Evolutionary conservation across 2,797 vertebrate genomes (phyloP).

Genomic region (Spondyliosoma cantharus): DNA sequence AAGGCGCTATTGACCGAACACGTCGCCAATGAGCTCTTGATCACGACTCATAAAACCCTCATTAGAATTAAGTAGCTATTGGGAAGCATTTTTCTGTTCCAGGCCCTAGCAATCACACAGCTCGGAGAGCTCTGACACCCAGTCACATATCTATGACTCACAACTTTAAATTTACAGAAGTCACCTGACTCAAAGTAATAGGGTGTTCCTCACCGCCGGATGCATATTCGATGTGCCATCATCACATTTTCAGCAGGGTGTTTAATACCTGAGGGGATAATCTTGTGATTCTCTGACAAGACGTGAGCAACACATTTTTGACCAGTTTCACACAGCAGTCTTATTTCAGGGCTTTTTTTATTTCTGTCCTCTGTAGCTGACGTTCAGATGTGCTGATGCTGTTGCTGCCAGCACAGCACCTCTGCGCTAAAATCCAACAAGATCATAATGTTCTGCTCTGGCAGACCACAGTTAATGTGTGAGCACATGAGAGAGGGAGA

Average conservation of each 20-base stretch:
- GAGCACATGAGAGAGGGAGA: slow-evolving; percentile 23
- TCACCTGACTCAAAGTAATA: slow-evolving; percentile 45
- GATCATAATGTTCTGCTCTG: slow-evolving; percentile 55
- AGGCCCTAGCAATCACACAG: slow-evolving; percentile 58
- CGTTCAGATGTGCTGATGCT: slow-evolving; percentile 47
- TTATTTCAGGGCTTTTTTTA: slow-evolving; percentile 48
- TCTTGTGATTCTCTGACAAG: slow-evolving; percentile 33
- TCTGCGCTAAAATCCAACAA: slow-evolving; percentile 60
- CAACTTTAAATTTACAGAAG: slow-evolving; percentile 21
- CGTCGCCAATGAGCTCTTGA: slow-evolving; percentile 72
- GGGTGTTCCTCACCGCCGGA: slow-evolving; percentile 13
- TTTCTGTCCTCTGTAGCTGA: slow-evolving; percentile 44
- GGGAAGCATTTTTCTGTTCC: slow-evolving; percentile 56
- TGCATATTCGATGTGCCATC: slow-evolving; percentile 25
- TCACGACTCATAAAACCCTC: slow-evolving; percentile 77
- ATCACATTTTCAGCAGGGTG: slow-evolving; percentile 29
- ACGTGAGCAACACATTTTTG: slow-evolving; percentile 19
- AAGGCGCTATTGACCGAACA: slow-evolving; percentile 58
- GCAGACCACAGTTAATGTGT: slow-evolving; percentile 56
- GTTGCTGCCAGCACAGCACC: slow-evolving; percentile 50
- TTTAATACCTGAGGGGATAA: slow-evolving; percentile 25
- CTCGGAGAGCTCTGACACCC: slow-evolving; percentile 42
- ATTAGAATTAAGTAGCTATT: slow-evolving; percentile 71
- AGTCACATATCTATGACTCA: slow-evolving; percentile 29
- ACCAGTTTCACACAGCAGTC: slow-evolving; percentile 43